Conservation (phyloP, 2,113 vertebrate species). For the Grammomys surdaster region DNA sequence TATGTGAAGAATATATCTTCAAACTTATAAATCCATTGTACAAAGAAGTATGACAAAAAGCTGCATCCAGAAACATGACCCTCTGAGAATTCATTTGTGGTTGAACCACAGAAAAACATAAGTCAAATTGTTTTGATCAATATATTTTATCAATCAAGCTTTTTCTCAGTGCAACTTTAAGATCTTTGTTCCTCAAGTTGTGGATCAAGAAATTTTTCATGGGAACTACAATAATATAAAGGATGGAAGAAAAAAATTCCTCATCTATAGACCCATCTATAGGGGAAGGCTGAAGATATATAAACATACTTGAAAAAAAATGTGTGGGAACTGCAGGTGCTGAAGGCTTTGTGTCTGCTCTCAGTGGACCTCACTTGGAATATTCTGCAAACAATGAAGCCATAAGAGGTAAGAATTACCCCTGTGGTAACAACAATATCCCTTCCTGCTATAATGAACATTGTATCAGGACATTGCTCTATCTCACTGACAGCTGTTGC, state of each 20-base stretch:
- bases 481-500: too few species aligned
- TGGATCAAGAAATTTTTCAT: not conserved
- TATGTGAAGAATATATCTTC: not conserved
- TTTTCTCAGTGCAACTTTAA: not conserved
- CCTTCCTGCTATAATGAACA: too few species aligned
- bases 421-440: not conserved
- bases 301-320: not conserved
- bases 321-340: constrained; percentile 27
- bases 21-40: not conserved
- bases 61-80: not conserved
- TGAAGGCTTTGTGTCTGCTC: not conserved
- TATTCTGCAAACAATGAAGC: not conserved
- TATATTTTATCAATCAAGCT: not conserved
- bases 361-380: not conserved
- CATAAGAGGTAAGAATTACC: not conserved
- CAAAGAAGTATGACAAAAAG: not conserved
- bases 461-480: too few species aligned
- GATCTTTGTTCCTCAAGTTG: not conserved
- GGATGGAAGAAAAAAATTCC: not conserved
- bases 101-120: not conserved
- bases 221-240: not conserved
- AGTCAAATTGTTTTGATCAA: not conserved
- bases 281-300: not conserved
- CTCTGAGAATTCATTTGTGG: not conserved
- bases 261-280: not conserved